phyloP scores from a whole-genome alignment of 30 jellyfish, hydroid and myxozoan genomes.

The Aurelia sp. region DNA sequence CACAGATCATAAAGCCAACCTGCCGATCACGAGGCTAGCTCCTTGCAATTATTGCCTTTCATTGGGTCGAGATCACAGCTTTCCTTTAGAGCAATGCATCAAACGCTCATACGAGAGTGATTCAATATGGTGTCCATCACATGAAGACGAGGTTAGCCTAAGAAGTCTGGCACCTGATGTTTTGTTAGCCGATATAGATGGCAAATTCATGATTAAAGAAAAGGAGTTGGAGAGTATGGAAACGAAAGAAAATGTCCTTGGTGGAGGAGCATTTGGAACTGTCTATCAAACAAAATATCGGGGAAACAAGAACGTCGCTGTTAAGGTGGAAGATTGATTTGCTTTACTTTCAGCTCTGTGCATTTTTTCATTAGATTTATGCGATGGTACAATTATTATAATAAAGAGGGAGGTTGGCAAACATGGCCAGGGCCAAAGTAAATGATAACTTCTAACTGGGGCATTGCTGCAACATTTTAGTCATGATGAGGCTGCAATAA shows the following conservation, averaged over 20 bases:
- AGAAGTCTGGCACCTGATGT: constrained; percentile 89
- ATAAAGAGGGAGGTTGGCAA: no score
- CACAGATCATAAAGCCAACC: constrained; percentile 41
- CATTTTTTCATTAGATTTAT: no score
- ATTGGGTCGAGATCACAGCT: constrained; percentile 24
- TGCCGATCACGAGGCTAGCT: constrained; percentile 55
- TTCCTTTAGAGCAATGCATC: constrained; percentile 72
- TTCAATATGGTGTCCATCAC: constrained; percentile 81
- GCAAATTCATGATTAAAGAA: constrained; percentile 53
- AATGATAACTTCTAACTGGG: no score
- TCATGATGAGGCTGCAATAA: no score
- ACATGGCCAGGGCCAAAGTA: no score
- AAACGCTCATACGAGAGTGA: constrained; percentile 76
- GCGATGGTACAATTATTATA: no score
- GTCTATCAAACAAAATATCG: constrained; percentile 77
- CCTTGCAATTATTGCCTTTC: constrained; percentile 70
- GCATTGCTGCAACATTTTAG: no score
- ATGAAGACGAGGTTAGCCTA: constrained; percentile 52
- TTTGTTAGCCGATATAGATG: constrained; percentile 82
- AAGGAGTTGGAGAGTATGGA: constrained; percentile 47
- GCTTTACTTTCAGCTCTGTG: neutral
- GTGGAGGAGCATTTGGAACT: constrained; percentile 87
- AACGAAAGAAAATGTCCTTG: constrained; percentile 55
- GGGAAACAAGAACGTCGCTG: constrained; percentile 76
- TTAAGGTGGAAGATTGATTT: constrained; percentile 47